Evolutionary conservation across 2,113 vertebrate species (phyloP).

Genomic region (Pterocles orientalis): DNA sequence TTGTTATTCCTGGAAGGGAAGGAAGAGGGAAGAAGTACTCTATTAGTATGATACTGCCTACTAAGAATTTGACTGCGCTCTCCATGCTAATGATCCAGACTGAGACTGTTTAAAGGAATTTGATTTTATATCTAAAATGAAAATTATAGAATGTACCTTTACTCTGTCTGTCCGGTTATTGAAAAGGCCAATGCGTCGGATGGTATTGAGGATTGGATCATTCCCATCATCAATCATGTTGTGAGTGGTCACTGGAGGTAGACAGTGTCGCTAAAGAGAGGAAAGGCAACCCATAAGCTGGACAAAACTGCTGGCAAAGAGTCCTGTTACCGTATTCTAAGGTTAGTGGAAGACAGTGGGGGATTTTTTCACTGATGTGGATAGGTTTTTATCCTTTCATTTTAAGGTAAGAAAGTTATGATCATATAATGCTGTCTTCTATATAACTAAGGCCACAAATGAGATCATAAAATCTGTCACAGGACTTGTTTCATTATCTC

Average conservation of each 20-base stretch:
- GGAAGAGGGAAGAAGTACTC: background rate
- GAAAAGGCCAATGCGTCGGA: conserved; percentile 92
- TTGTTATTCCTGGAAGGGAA: background rate
- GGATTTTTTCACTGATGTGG: background rate
- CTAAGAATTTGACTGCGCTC: background rate
- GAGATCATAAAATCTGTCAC: background rate
- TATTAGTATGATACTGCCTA: background rate
- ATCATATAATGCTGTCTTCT: background rate
- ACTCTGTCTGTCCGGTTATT: conserved; percentile 90
- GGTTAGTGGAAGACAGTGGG: background rate
- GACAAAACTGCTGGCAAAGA: background rate
- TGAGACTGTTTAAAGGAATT: background rate
- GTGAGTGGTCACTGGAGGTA: conserved; percentile 98
- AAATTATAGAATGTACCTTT: conserved; percentile 77
- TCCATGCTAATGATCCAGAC: background rate
- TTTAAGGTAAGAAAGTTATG: background rate
- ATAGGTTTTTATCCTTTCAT: background rate
- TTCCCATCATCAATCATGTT: conserved; percentile 92
- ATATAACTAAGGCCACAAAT: background rate
- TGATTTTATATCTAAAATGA: background rate
- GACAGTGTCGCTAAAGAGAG: conserved; percentile 81
- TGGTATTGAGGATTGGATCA: conserved; percentile 91
- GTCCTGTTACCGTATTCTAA: background rate
- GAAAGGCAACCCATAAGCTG: background rate
- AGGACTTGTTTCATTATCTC: background rate